phyloP scores from a whole-genome alignment of 2,113 vertebrate genomes.

The Bufo bufo region DNA sequence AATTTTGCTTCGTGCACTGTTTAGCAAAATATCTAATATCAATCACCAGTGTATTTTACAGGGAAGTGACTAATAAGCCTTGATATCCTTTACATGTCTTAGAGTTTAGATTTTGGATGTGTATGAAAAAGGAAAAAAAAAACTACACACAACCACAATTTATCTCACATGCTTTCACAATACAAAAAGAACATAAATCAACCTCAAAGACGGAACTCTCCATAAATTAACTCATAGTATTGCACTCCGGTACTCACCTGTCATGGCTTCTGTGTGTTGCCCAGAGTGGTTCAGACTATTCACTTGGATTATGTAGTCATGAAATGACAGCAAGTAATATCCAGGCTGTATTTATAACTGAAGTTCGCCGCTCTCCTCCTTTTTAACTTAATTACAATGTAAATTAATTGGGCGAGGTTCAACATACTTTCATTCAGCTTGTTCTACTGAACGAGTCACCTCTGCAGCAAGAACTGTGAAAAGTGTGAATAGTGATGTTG shows the following conservation, averaged over 20 bases:
- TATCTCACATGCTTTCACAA: background rate
- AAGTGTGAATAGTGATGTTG: background rate
- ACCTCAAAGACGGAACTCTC: background rate
- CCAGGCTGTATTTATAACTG: slow-evolving; percentile 40
- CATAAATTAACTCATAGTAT: background rate
- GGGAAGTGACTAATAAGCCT: too few relatives aligned
- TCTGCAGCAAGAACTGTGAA: background rate
- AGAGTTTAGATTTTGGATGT: background rate
- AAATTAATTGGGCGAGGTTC: slow-evolving; percentile 42
- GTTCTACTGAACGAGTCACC: background rate
- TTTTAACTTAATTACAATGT: slow-evolving; percentile 31
- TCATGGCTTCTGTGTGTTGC: slow-evolving; percentile 19
- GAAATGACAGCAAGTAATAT: slow-evolving; percentile 20
- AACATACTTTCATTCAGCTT: slow-evolving; percentile 1
- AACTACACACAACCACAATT: background rate
- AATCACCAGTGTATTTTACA: too few relatives aligned
- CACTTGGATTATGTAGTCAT: background rate
- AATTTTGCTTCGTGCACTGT: background rate
- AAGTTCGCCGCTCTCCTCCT: slow-evolving; percentile 18
- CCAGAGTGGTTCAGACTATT: slow-evolving; percentile 3
- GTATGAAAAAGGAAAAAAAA: background rate
- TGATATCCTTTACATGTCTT: background rate
- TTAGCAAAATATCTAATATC: background rate
- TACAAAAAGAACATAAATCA: background rate
- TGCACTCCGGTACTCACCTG: slow-evolving; percentile 19